Conservation (phyloP, 1,140 invertebrate species). For the Pogonus chalceus region DNA sequence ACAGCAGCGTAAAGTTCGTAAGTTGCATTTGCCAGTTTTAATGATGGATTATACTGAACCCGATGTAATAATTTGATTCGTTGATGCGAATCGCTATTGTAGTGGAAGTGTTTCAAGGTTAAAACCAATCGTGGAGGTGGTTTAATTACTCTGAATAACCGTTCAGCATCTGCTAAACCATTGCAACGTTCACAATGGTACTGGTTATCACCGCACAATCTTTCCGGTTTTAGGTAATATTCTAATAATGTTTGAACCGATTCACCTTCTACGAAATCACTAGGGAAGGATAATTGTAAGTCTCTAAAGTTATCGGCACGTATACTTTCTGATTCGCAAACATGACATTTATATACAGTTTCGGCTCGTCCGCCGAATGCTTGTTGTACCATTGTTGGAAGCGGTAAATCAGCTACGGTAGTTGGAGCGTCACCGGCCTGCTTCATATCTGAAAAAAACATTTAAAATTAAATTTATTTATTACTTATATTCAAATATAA, state of each 20-base stretch:
- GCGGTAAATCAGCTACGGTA: conserved; percentile 26
- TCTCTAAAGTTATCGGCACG: conserved; percentile 70
- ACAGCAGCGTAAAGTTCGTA: conserved; percentile 73
- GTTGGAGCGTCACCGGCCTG: background rate
- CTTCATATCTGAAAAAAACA: background rate
- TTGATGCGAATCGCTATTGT: conserved; percentile 55
- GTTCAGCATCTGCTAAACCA: conserved; percentile 62
- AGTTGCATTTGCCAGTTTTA: conserved; percentile 40
- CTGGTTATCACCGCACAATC: conserved; percentile 63
- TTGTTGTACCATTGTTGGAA: conserved; percentile 48
- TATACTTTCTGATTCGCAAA: conserved; percentile 56
- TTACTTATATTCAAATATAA: too few species aligned
- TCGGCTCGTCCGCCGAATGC: conserved; percentile 64
- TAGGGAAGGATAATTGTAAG: conserved; percentile 70
- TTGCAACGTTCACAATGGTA: conserved; percentile 71
- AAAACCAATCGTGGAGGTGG: conserved; percentile 67
- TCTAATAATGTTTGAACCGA: conserved; percentile 61
- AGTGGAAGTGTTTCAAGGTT: conserved; percentile 73
- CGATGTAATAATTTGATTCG: conserved; percentile 63
- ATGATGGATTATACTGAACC: conserved; percentile 50
- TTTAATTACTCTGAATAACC: conserved; percentile 58
- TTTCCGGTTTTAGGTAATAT: conserved; percentile 65
- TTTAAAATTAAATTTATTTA: too few species aligned
- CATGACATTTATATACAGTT: conserved; percentile 59
- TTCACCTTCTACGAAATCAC: conserved; percentile 37